phyloP scores from a whole-genome alignment of 2,113 vertebrate species.

The Gavialis gangeticus region DNA sequence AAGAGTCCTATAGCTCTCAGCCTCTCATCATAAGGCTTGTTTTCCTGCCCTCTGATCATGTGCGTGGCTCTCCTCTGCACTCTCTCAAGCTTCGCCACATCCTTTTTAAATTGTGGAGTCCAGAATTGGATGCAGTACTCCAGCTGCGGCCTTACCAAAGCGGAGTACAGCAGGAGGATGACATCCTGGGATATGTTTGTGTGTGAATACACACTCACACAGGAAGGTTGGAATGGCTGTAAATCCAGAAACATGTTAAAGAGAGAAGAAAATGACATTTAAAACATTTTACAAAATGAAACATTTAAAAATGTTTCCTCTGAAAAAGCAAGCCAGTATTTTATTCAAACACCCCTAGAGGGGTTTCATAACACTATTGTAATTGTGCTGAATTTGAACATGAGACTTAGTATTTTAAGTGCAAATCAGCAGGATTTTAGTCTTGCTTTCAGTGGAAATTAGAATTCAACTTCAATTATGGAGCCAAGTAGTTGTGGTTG shows the following conservation, averaged over 20 bases:
- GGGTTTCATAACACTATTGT: background rate
- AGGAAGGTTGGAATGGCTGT: too few relatives aligned
- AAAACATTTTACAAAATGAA: too few relatives aligned
- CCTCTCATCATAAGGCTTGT: too few relatives aligned
- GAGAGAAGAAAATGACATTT: background rate
- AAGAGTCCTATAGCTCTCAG: too few relatives aligned
- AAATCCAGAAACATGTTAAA: background rate
- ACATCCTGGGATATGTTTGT: background rate
- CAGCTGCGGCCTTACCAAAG: too few relatives aligned
- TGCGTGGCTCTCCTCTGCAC: too few relatives aligned
- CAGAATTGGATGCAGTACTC: too few relatives aligned
- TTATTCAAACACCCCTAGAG: background rate
- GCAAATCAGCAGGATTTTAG: background rate
- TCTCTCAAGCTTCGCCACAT: too few relatives aligned
- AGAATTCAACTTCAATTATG: background rate
- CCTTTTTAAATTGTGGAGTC: too few relatives aligned
- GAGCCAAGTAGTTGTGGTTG: background rate
- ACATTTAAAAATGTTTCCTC: background rate
- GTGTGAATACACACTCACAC: background rate
- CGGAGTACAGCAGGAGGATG: too few relatives aligned
- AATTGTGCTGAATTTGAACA: background rate
- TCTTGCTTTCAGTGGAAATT: background rate
- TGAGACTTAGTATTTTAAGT: background rate
- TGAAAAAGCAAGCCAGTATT: background rate
- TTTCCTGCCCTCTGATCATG: too few relatives aligned